Percentiles rank a stretch among this genome's conserved stretches.
Evolutionary conservation across 2,888 invertebrate genomes (phyloP).

Genomic region (Laothoe populi): DNA sequence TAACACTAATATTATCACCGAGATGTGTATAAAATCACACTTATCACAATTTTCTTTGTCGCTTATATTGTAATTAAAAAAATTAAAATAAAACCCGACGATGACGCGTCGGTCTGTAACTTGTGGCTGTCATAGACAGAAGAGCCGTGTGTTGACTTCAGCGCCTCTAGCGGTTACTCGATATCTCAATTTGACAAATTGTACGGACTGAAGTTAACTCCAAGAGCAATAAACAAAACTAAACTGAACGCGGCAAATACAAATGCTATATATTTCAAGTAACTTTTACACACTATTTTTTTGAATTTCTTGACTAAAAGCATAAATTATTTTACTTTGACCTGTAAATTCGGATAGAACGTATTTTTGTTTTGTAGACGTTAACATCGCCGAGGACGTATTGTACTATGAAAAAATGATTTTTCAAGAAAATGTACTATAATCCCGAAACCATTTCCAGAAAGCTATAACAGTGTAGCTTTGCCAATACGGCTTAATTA

Average conservation of each 20-base stretch:
- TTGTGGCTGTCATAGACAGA: constrained; percentile 65
- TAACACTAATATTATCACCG: constrained; percentile 81
- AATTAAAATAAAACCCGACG: constrained; percentile 80
- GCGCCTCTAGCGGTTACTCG: constrained; percentile 48
- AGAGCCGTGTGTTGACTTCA: constrained; percentile 39
- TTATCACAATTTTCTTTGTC: constrained; percentile 84
- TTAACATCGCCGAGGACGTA: too few relatives aligned
- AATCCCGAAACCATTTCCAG: too few relatives aligned
- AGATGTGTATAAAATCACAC: constrained; percentile 82
- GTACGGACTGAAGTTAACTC: background rate
- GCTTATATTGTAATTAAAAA: constrained; percentile 55
- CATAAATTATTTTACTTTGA: too few relatives aligned
- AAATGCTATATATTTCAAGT: too few relatives aligned
- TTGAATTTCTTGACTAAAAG: too few relatives aligned
- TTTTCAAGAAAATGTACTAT: too few relatives aligned
- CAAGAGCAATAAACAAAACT: background rate
- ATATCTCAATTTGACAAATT: constrained; percentile 12
- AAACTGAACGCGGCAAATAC: background rate
- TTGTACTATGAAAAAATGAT: too few relatives aligned
- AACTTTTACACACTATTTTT: too few relatives aligned
- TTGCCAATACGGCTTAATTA: too few relatives aligned
- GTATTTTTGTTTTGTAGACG: too few relatives aligned
- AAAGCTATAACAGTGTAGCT: too few relatives aligned
- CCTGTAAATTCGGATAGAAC: too few relatives aligned
- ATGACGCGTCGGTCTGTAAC: constrained; percentile 79